These are phyloP conservation scores for Ditula angustiorana DNA, from an alignment of 2,888 invertebrate species.

Conservation along the genomic window DNA sequence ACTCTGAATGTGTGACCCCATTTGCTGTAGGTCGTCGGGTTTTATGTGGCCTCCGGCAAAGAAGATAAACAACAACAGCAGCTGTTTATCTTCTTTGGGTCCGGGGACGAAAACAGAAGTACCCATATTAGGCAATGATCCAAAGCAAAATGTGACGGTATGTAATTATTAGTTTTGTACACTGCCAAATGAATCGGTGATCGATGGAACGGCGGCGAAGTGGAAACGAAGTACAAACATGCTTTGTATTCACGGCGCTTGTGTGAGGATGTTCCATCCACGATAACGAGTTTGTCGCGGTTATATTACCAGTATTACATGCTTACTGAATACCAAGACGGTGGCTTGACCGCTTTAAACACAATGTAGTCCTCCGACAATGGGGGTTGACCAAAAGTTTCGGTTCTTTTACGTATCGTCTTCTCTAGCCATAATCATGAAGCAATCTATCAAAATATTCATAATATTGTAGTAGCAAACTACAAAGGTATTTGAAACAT, in stretches of 20 bases:
- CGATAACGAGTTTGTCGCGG: not conserved
- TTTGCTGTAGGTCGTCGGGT: no score
- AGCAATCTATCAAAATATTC: no score
- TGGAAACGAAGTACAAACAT: not conserved
- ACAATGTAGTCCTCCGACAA: not conserved
- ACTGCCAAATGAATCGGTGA: not conserved
- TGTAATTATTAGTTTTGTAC: not conserved
- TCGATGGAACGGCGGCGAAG: conserved; percentile 4
- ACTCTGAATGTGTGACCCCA: no score
- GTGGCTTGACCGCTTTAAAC: not conserved
- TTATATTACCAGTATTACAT: conserved; percentile 1
- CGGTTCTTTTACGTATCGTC: not conserved
- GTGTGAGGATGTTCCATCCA: not conserved
- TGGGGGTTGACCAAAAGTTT: not conserved
- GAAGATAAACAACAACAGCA: no score
- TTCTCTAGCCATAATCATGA: no score
- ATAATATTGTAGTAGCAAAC: no score
- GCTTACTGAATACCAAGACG: conserved; percentile 2
- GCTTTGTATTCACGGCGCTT: not conserved
- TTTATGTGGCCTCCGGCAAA: no score
- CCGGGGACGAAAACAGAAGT: no score
- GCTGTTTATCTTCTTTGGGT: no score
- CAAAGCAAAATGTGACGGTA: no score
- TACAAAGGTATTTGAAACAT: no score
- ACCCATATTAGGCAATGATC: no score